Evolutionary conservation across 2,797 vertebrate genomes (phyloP).

Genomic region (Rhabdophis nuchalis): DNA sequence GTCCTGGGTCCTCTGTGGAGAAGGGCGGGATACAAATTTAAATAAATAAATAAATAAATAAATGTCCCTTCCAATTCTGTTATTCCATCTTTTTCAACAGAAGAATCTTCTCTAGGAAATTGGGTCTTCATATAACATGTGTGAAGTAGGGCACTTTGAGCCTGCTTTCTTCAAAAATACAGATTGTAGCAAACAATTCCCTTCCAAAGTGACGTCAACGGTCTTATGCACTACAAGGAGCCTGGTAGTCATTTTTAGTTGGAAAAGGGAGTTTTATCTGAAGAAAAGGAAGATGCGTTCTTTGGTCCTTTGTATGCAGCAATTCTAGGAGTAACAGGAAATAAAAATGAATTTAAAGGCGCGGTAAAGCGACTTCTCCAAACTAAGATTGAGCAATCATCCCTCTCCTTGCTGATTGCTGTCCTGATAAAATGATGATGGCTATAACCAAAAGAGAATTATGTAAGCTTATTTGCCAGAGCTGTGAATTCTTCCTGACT

Average conservation of each 20-base stretch:
- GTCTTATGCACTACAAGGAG: not conserved
- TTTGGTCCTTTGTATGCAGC: not conserved
- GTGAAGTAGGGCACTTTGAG: not conserved
- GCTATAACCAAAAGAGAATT: not conserved
- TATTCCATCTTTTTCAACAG: not conserved
- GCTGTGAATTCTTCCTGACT: not conserved
- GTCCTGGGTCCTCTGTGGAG: too few relatives aligned
- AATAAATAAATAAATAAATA: too few relatives aligned
- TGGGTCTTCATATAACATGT: not conserved
- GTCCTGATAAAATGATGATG: not conserved
- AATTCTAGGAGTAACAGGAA: not conserved
- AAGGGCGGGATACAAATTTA: too few relatives aligned
- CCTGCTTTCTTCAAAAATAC: not conserved
- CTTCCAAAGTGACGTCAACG: not conserved
- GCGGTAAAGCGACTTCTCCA: not conserved
- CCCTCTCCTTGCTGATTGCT: not conserved
- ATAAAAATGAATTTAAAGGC: not conserved
- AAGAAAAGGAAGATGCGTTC: not conserved
- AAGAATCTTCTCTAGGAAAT: not conserved
- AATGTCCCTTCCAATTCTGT: not conserved
- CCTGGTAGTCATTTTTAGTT: not conserved
- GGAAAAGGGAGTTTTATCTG: not conserved
- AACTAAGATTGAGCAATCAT: not conserved
- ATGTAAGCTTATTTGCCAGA: not conserved
- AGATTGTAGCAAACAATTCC: not conserved